Percentiles rank a stretch among this genome's conserved stretches.
Evolutionary conservation across 2,797 vertebrate genomes (phyloP).

Genomic region (Otolemur crassicaudatus): DNA sequence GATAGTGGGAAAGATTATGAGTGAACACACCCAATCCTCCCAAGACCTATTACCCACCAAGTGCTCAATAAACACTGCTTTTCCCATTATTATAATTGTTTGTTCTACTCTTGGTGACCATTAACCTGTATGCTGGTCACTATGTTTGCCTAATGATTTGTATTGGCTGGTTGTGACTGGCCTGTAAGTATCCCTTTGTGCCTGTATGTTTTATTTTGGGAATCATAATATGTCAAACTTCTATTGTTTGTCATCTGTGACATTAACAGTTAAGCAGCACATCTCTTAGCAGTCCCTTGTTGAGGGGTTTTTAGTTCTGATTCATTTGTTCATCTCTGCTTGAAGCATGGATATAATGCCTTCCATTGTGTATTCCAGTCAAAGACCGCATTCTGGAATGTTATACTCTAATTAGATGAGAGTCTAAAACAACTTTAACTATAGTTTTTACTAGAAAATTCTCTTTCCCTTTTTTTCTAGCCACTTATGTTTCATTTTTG

Average conservation of each 20-base stretch:
- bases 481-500: constrained; percentile 9
- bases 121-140: background rate
- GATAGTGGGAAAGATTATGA: background rate
- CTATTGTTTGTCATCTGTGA: background rate
- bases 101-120: background rate
- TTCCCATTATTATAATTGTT: background rate
- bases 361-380: background rate
- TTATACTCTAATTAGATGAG: background rate
- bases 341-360: background rate
- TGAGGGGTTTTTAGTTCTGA: constrained; percentile 15
- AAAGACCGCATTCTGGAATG: background rate
- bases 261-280: background rate
- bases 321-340: background rate
- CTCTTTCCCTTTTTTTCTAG: background rate
- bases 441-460: constrained; percentile 14
- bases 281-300: background rate
- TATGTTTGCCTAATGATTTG: background rate
- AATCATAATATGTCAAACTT: background rate
- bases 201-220: constrained; percentile 1
- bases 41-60: background rate
- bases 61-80: background rate
- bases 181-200: background rate
- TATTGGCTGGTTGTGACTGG: background rate
- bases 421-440: background rate
- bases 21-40: background rate